Percentiles rank a stretch among this genome's conserved stretches.
phyloP scores from a whole-genome alignment of 2,888 invertebrate species.

The Ellobium chinense region DNA sequence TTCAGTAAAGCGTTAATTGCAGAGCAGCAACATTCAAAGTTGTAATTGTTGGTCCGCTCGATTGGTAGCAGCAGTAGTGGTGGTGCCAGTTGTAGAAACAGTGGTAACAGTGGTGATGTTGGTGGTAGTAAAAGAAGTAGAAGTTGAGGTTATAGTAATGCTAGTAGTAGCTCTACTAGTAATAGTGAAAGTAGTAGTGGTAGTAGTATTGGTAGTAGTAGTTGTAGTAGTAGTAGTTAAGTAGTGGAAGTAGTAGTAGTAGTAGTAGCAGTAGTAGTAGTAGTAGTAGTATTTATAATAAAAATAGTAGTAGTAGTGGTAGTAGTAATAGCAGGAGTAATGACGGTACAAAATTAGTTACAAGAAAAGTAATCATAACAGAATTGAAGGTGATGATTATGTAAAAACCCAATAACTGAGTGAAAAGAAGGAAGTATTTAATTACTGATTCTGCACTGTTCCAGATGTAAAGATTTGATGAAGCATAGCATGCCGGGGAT shows the following conservation, averaged over 20 bases:
- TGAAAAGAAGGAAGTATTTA: background rate
- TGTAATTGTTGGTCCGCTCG: too few species aligned
- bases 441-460: conserved; percentile 17
- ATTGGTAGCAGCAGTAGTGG: too few species aligned
- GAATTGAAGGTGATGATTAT: background rate
- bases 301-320: background rate
- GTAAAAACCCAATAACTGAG: background rate
- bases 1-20: too few species aligned
- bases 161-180: background rate
- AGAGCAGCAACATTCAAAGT: too few species aligned
- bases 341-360: background rate
- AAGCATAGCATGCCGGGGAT: conserved; percentile 10
- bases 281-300: background rate
- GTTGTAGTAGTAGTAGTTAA: too few species aligned
- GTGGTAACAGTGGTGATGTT: too few species aligned
- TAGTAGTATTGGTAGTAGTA: too few species aligned
- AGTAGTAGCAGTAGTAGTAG: background rate
- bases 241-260: background rate
- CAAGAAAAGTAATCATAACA: background rate
- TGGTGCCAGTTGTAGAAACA: too few species aligned
- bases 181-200: background rate
- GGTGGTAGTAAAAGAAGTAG: too few species aligned
- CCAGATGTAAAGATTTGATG: background rate
- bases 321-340: background rate
- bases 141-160: background rate